Evolutionary conservation across 2,888 invertebrate species (phyloP), one percentile per base, ranked within the genome.

Genomic region (Choristoneura rosaceana): DNA sequence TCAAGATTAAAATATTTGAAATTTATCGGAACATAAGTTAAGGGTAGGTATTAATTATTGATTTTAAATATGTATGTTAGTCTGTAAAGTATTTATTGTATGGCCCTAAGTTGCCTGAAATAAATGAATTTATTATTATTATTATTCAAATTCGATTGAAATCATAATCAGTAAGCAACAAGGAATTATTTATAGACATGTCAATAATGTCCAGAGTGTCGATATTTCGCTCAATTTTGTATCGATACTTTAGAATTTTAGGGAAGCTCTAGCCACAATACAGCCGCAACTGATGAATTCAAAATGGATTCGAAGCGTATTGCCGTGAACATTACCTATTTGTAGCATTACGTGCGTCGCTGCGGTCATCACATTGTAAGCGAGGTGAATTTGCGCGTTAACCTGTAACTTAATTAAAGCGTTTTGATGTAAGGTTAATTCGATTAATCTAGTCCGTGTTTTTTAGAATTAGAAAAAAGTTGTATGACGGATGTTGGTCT

Each of bases 201-300:
- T 25, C 25, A 25, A 25, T 25, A 25, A 25, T 25, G 25, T 52
- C 50, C 5, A 15, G 14, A 15, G 15, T 17, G 17, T 52, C 52
- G 52, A 52, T 52, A 52, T 17, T 52, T 52, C 3, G 3, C 14
- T n/a, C 47, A 7, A 14, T 47, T n/a, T 52, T 17, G 9, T n/a
- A 52, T 52, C 52, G 17, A 52, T 17, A 52, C 15, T 8, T 52
- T 52, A 9, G 52, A n/a, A 9, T 17, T 17, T 14, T 52, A 5
- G 17, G 9, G 1, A 17, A 43, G 10, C 52, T 15, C 52, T 25
- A 55, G 25, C 55, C 55, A 55, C 55, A 25, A 55, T 25, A 63
- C 34, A 45, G 62, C 69, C 55, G 55, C 15, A 43, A 17, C n/a
- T 43, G 69, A 63, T 63, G 63, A 63, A 69, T 62, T 69, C 43